Base-by-base conservation (phyloP, 1,140 invertebrate genomes). In the Sycobia sp. region DNA sequence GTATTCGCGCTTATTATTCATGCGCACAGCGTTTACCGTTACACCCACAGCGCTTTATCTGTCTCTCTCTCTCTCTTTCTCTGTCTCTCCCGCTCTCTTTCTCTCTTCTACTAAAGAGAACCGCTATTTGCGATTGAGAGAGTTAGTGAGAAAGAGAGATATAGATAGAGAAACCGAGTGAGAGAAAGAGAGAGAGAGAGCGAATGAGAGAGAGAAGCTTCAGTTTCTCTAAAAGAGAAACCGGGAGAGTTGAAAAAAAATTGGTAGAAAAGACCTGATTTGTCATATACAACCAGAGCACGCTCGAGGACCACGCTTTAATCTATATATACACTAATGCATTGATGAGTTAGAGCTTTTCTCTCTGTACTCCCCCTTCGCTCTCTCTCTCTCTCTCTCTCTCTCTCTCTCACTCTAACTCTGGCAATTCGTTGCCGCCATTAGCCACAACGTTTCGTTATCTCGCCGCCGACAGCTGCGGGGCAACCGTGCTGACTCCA, bases 1-100 rank as follows among this genome's bases (percentile, higher is more conserved):
- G 65, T 70, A 73, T 73, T 69, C 58, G 67, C 66, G 54, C 67
- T 73, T 69, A 73, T 70, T 73, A 68, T 69, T 72, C 61, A 60
- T 55, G 46, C 56, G 65, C 43, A 44, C 20, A 14, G n/a, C 55
- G 43, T 62, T 47, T 62, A 54, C 59, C 50, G 59, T 62, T 62
- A 61, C 49, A 5, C 34, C 18, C n/a, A n/a, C n/a, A n/a, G n/a
- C 7, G n/a, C n/a, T n/a, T n/a, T n/a, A n/a, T n/a, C n/a, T n/a
- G n/a, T n/a, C n/a, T n/a, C n/a, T n/a, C n/a, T n/a, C n/a, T n/a
- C n/a, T n/a, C n/a, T n/a, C n/a, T n/a, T n/a, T n/a, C n/a, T n/a
- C n/a, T n/a, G n/a, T n/a, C n/a, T n/a, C n/a, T n/a, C n/a, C n/a
- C n/a, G n/a, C n/a, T n/a, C n/a, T n/a, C n/a, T n/a, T n/a, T 61